These are phyloP conservation scores for Slavum lentiscoides DNA, from an alignment of 2,888 invertebrate species.

Conservation along the genomic window DNA sequence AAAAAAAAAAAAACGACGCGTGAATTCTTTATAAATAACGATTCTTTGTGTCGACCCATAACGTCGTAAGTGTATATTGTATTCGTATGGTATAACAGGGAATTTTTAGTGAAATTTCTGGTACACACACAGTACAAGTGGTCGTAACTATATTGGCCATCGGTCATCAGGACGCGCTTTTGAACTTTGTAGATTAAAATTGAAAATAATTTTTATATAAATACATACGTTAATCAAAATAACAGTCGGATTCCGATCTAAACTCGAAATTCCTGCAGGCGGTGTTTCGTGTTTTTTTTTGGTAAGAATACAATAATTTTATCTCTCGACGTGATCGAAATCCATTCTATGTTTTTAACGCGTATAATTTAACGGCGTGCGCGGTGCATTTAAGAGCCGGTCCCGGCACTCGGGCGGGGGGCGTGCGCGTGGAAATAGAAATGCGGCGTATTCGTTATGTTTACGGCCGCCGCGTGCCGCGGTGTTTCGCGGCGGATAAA, in stretches of 20 bases:
- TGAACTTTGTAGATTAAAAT: constrained; percentile 1
- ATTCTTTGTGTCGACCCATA: neutral
- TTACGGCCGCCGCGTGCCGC: neutral
- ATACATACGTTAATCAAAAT: neutral
- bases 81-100: neutral
- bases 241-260: neutral
- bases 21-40: neutral
- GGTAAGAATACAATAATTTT: neutral
- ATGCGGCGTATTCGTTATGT: constrained; percentile 3
- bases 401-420: neutral
- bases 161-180: neutral
- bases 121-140: neutral
- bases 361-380: too few relatives aligned
- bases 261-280: constrained; percentile 6
- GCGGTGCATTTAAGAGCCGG: neutral
- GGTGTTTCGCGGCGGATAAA: neutral
- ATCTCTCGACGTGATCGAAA: constrained; percentile 19
- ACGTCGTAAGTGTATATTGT: neutral
- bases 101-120: neutral
- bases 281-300: neutral
- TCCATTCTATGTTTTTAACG: neutral
- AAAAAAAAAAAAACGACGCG: neutral
- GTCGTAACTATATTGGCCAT: too few relatives aligned
- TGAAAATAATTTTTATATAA: too few relatives aligned
- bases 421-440: constrained; percentile 16